Conservation (phyloP, 2,113 vertebrate genomes). For the Notarius quadriscutis region DNA sequence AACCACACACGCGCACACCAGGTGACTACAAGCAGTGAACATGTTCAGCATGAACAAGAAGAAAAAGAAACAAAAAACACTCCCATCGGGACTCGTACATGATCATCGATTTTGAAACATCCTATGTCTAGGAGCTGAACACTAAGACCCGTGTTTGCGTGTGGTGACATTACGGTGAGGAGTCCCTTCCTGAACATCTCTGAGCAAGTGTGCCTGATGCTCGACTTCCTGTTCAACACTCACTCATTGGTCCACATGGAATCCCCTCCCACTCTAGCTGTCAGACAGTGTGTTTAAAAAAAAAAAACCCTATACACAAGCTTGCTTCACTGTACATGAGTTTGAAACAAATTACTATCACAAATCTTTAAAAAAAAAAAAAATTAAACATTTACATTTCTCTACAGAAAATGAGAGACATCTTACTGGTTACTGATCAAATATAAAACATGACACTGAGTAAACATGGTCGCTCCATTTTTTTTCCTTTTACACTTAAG, state of each 20-base stretch:
- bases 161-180: not conserved
- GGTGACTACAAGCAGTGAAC: conserved; percentile 39
- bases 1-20: not conserved
- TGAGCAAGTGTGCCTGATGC: not conserved
- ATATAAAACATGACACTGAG: conserved; percentile 24
- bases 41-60: conserved; percentile 50
- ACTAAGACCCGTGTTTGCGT: conserved; percentile 31
- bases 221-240: not conserved
- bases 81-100: conserved; percentile 47
- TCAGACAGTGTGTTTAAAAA: not conserved
- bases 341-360: conserved; percentile 11
- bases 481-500: conserved; percentile 9
- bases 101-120: conserved; percentile 32
- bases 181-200: conserved; percentile 9
- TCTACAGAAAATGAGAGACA: conserved; percentile 21
- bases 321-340: conserved; percentile 13
- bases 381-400: conserved; percentile 36
- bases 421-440: conserved; percentile 26
- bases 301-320: not conserved
- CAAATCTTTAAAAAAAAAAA: not conserved
- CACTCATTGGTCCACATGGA: conserved; percentile 10
- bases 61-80: conserved; percentile 37
- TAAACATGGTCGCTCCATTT: conserved; percentile 34
- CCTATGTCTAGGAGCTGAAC: conserved; percentile 52
- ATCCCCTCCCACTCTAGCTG: conserved; percentile 7